phyloP scores from a whole-genome alignment of 2,797 vertebrate species.

The Meriones psammophilus region DNA sequence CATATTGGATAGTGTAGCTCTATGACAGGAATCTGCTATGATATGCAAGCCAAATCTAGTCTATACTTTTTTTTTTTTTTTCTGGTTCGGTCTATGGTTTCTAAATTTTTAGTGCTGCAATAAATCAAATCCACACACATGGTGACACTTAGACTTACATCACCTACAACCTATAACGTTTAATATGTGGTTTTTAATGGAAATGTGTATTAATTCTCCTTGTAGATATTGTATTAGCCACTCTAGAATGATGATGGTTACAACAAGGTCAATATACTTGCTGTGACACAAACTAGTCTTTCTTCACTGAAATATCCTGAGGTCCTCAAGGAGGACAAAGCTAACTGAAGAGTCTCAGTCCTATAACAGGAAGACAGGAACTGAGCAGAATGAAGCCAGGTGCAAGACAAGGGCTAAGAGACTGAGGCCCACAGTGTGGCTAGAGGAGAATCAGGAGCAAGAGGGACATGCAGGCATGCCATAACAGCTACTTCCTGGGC shows the following conservation, averaged over 20 bases:
- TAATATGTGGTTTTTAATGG: background rate
- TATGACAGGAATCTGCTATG: background rate
- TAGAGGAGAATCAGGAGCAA: background rate
- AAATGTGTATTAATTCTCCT: background rate
- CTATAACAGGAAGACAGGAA: background rate
- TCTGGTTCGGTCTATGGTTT: background rate
- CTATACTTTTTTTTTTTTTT: background rate
- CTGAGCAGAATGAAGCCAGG: background rate
- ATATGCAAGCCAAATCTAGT: background rate
- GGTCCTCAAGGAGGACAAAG: background rate
- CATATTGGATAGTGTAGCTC: background rate
- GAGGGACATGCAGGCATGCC: too few species aligned
- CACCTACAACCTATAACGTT: constrained; percentile 17
- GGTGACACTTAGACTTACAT: background rate
- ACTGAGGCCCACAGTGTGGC: background rate
- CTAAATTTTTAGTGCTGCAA: background rate
- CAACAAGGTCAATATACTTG: background rate
- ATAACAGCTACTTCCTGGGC: too few species aligned
- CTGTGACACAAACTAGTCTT: background rate
- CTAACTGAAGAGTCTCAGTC: background rate
- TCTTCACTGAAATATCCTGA: background rate
- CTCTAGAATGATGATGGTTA: background rate
- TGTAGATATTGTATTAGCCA: background rate
- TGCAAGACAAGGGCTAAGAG: too few species aligned
- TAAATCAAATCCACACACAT: background rate